Conservation (phyloP, 2,797 vertebrate genomes). For the Acrocephalus scirpaceus region DNA sequence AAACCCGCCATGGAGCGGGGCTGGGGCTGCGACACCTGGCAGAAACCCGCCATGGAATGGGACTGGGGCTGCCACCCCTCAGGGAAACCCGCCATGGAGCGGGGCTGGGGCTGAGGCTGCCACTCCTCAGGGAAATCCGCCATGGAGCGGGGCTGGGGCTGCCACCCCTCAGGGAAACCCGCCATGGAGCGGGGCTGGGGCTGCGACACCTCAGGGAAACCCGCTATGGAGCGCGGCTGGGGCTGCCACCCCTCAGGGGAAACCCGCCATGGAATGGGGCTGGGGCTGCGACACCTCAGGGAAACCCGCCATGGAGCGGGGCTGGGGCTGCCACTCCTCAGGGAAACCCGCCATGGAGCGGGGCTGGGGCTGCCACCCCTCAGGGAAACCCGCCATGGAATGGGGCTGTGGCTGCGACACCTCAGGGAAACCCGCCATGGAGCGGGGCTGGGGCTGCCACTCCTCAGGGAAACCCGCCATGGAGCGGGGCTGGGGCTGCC, state of each 20-base stretch:
- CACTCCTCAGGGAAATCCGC: no score
- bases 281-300: no score
- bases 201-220: neutral
- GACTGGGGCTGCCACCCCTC: accelerated
- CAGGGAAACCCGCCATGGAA: neutral
- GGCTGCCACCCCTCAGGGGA: no score
- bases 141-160: no score
- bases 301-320: no score
- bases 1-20: neutral
- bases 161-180: neutral
- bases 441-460: neutral
- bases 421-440: neutral
- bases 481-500: neutral
- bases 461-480: neutral
- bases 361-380: neutral
- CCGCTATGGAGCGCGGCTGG: accelerated
- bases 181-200: accelerated
- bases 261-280: neutral
- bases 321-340: neutral
- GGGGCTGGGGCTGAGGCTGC: no score
- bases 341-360: neutral
- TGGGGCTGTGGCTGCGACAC: neutral
- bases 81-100: accelerated
- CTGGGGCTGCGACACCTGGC: no score
- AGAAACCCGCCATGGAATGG: neutral